phyloP scores from a whole-genome alignment of 2,797 vertebrate species.

The Peromyscus nudipes region DNA sequence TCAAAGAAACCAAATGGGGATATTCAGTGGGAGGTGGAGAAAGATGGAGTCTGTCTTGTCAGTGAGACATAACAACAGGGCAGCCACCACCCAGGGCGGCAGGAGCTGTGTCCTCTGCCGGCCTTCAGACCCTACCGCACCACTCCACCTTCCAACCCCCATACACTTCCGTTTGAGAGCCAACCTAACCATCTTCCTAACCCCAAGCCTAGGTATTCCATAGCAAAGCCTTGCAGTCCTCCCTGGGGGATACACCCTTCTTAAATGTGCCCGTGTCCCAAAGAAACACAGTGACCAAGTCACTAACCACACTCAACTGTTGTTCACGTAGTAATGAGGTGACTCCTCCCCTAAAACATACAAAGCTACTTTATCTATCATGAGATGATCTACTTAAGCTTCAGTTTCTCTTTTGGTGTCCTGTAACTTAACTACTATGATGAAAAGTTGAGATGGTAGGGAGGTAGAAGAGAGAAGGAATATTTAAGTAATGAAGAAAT shows the following conservation, averaged over 20 bases:
- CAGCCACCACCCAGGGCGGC: not conserved
- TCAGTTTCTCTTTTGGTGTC: not conserved
- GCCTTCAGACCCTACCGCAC: not conserved
- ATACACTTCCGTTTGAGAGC: not conserved
- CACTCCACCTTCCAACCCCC: not conserved
- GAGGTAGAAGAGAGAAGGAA: not conserved
- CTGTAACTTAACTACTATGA: not conserved
- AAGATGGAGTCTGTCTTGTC: not conserved
- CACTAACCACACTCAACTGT: not conserved
- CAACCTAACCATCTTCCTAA: not conserved
- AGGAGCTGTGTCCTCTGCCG: no score
- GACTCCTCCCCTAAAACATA: not conserved
- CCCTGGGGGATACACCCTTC: not conserved
- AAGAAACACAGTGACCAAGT: conserved; percentile 25
- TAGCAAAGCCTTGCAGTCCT: not conserved
- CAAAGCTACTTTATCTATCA: not conserved
- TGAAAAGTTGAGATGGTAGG: not conserved
- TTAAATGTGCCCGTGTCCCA: not conserved
- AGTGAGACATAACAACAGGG: not conserved
- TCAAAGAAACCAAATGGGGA: not conserved
- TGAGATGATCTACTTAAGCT: not conserved
- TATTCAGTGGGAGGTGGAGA: no score
- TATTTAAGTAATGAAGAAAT: not conserved
- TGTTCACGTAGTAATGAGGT: not conserved
- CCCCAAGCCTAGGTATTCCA: not conserved